Evolutionary conservation across 2,888 invertebrate species (phyloP).

Genomic region (Thecophora atra): DNA sequence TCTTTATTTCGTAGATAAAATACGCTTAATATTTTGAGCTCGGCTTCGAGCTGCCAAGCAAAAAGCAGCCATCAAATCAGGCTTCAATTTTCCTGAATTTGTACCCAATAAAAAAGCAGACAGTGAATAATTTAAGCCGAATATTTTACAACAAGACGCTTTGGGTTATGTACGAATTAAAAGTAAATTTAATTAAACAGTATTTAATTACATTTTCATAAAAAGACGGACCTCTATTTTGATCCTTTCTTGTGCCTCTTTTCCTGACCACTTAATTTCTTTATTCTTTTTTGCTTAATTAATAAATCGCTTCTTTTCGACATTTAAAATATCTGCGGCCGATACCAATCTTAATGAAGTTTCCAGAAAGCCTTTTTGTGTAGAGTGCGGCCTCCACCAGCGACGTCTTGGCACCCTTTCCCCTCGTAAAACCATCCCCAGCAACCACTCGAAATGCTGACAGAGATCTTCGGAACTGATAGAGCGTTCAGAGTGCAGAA

Average conservation of each 20-base stretch:
- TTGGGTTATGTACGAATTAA: too few relatives aligned
- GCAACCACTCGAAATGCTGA: constrained; percentile 13
- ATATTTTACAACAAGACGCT: too few relatives aligned
- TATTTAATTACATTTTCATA: too few relatives aligned
- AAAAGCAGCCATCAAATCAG: constrained; percentile 2
- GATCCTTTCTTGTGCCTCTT: too few relatives aligned
- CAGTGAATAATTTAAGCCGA: too few relatives aligned
- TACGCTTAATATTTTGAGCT: neutral
- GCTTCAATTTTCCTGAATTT: neutral
- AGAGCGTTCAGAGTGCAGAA: constrained; percentile 3
- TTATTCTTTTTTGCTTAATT: neutral
- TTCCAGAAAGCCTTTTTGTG: neutral
- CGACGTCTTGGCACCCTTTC: neutral
- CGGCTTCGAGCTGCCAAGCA: neutral
- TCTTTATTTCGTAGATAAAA: neutral
- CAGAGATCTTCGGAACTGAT: constrained; percentile 21
- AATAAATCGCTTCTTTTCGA: constrained; percentile 9
- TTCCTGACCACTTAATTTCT: too few relatives aligned
- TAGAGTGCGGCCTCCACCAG: neutral
- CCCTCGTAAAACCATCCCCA: neutral
- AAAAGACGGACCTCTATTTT: too few relatives aligned
- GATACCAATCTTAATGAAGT: constrained; percentile 2
- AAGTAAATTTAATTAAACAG: too few relatives aligned
- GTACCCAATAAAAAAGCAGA: too few relatives aligned
- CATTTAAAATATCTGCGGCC: neutral